Conservation (phyloP, 30 jellyfish, hydroid and myxozoan species). For the Turritopsis dohrnii region DNA sequence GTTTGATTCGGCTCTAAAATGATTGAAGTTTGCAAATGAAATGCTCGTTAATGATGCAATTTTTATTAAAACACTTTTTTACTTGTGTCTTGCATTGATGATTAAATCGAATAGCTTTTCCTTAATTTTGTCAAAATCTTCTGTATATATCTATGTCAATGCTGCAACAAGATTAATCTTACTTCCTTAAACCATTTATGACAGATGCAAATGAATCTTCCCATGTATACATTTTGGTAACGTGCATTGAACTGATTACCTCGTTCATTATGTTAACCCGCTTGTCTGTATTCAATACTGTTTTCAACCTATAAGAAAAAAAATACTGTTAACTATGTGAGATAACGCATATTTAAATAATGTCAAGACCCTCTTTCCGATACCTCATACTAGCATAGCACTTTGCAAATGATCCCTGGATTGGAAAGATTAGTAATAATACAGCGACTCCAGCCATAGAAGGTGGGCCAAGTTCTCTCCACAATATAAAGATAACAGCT, state of each 20-base stretch:
- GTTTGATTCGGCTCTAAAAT: constrained; percentile 11
- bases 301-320: constrained; percentile 30
- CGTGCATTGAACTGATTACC: constrained; percentile 73
- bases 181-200: constrained; percentile 47
- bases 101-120: no score
- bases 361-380: no score
- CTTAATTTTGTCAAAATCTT: no score
- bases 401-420: constrained; percentile 59
- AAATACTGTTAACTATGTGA: no score
- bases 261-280: constrained; percentile 82
- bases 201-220: constrained; percentile 63
- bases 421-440: constrained; percentile 53
- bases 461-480: constrained; percentile 72
- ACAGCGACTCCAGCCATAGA: constrained; percentile 74
- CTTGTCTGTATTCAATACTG: constrained; percentile 58
- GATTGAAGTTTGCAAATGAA: no score
- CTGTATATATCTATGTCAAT: no score
- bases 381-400: constrained; percentile 63
- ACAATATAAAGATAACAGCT: constrained; percentile 38
- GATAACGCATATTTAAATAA: no score
- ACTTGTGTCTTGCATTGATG: no score
- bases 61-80: no score
- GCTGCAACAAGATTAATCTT: no score
- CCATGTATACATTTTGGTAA: constrained; percentile 77
- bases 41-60: no score